Conservation (phyloP, 1,140 invertebrate genomes). For the Drosophila watanabei region DNA sequence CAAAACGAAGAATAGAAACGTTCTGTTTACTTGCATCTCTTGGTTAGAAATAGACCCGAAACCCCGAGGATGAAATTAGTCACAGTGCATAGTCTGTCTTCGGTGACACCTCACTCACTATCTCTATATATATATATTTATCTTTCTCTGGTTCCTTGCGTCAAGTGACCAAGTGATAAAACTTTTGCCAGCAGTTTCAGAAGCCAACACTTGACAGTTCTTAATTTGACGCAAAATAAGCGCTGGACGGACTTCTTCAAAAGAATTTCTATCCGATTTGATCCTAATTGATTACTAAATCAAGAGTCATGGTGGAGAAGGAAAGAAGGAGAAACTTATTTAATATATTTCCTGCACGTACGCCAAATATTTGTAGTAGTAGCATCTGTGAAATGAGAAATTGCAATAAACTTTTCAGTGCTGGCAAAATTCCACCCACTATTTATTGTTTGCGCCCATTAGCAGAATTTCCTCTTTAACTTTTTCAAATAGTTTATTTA, state of each 20-base stretch:
- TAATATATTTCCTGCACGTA: conserved; percentile 44
- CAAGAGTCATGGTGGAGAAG: neutral
- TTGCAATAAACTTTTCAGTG: conserved; percentile 29
- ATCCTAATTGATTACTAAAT: conserved; percentile 74
- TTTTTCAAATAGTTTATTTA: conserved; percentile 13
- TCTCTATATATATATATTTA: neutral
- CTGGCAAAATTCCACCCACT: conserved; percentile 40
- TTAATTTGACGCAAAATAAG: conserved; percentile 74
- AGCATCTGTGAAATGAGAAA: conserved; percentile 28
- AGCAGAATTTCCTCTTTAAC: conserved; percentile 21
- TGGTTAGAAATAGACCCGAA: conserved; percentile 44
- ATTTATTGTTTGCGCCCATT: conserved; percentile 54
- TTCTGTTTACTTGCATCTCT: conserved; percentile 51
- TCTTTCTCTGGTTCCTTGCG: neutral
- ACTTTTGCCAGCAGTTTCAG: conserved; percentile 12
- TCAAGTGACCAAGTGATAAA: conserved; percentile 17
- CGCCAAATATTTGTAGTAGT: conserved; percentile 42
- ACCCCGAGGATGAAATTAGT: conserved; percentile 37
- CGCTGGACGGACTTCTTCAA: conserved; percentile 59
- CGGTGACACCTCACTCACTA: conserved; percentile 1
- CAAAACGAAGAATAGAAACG: conserved; percentile 32
- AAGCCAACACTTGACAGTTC: conserved; percentile 56
- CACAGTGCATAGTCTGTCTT: conserved; percentile 35
- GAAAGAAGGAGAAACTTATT: neutral
- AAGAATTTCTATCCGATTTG: conserved; percentile 57